phyloP scores from a whole-genome alignment of 1,140 invertebrate genomes.

The Whitmania pigra region DNA sequence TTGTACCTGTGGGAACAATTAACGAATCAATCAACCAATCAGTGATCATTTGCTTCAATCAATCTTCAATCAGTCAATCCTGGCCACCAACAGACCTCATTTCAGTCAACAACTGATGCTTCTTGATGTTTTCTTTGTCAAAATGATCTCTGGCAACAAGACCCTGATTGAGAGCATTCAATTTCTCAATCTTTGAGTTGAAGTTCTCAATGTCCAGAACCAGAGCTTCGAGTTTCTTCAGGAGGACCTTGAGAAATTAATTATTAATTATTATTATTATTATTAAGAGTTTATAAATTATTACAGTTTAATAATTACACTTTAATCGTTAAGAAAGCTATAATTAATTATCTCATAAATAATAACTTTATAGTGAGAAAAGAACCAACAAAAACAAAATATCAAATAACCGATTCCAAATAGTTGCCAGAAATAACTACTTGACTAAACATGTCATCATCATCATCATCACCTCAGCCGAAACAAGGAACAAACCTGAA shows the following conservation, averaged over 20 bases:
- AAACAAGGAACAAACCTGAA: constrained; percentile 38
- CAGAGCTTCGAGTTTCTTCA: constrained; percentile 95
- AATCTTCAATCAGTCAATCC: neutral
- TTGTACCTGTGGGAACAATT: constrained; percentile 23
- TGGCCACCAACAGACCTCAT: constrained; percentile 60
- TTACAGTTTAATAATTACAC: no score
- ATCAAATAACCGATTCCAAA: no score
- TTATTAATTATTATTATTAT: no score
- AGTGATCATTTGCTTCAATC: neutral
- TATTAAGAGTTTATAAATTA: no score
- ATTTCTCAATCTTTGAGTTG: constrained; percentile 67
- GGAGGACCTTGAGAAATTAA: constrained; percentile 53
- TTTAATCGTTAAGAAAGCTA: no score
- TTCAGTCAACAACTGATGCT: constrained; percentile 85
- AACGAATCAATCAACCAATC: neutral
- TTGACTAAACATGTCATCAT: no score
- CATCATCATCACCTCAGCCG: no score
- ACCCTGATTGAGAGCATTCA: constrained; percentile 75
- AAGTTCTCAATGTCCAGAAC: constrained; percentile 95
- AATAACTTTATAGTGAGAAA: no score
- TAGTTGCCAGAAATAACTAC: no score
- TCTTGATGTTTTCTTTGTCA: constrained; percentile 67
- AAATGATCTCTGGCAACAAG: constrained; percentile 77
- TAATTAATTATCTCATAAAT: no score
- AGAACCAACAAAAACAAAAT: no score